phyloP scores from a whole-genome alignment of 2,113 vertebrate genomes.

The Apodemus speciosus region DNA sequence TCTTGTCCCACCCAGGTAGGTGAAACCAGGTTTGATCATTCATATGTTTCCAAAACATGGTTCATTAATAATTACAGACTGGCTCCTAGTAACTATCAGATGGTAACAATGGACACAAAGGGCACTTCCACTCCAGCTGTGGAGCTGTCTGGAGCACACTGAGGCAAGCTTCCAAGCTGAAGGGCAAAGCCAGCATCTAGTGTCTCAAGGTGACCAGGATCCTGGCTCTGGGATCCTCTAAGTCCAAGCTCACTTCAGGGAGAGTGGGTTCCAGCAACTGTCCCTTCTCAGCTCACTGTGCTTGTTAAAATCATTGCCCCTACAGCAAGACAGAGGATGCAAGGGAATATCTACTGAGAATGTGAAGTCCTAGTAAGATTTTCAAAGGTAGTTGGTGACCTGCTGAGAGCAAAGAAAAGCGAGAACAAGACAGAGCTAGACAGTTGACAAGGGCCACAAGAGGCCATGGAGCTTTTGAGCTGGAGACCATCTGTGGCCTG shows the following conservation, averaged over 20 bases:
- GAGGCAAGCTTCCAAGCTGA: background rate
- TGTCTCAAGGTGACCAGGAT: background rate
- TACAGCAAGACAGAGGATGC: background rate
- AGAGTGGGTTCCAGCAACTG: background rate
- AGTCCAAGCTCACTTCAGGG: background rate
- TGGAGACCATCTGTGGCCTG: background rate
- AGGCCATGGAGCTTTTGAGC: background rate
- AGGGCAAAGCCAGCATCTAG: too few relatives aligned
- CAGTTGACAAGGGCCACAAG: background rate
- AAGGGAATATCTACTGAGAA: background rate
- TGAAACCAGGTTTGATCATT: background rate
- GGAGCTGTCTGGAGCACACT: accelerated
- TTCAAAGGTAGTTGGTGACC: background rate
- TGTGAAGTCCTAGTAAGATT: background rate
- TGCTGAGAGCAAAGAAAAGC: background rate
- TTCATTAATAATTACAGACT: too few relatives aligned
- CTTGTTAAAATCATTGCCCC: background rate
- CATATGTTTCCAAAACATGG: background rate
- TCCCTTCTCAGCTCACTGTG: too few relatives aligned
- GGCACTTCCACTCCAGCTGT: background rate
- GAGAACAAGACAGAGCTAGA: background rate
- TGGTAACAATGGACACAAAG: background rate
- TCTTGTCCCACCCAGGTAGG: background rate
- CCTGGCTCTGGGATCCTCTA: background rate
- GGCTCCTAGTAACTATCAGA: background rate